Percentiles rank a stretch among this genome's conserved stretches.
Evolutionary conservation across 2,113 vertebrate genomes (phyloP).

Genomic region (Clupea harengus): DNA sequence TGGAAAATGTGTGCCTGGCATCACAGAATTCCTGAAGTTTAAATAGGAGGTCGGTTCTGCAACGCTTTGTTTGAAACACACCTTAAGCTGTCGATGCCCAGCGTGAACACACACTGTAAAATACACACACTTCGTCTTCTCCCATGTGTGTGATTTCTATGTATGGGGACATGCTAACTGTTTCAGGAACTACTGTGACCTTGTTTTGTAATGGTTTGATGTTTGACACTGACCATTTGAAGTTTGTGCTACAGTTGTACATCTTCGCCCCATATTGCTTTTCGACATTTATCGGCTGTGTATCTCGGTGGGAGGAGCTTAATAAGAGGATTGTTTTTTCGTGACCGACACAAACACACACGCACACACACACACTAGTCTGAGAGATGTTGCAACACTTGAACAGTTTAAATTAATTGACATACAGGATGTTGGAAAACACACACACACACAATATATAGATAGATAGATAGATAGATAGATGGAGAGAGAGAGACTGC

Average conservation of each 20-base stretch:
- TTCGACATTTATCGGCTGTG: conserved; percentile 23
- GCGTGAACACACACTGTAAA: conserved; percentile 28
- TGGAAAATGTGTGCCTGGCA: not conserved
- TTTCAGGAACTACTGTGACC: conserved; percentile 43
- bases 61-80: conserved; percentile 5
- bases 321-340: conserved; percentile 14
- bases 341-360: not conserved
- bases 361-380: not conserved
- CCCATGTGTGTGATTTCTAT: conserved; percentile 24
- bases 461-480: not conserved
- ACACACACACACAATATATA: not conserved
- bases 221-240: conserved; percentile 38
- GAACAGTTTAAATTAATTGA: not conserved
- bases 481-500: not conserved
- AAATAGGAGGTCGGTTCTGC: not conserved
- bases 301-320: conserved; percentile 11
- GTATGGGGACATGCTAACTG: conserved; percentile 24
- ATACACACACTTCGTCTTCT: conserved; percentile 31
- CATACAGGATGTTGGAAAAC: not conserved
- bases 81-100: not conserved
- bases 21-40: not conserved
- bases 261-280: conserved; percentile 28
- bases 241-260: conserved; percentile 35
- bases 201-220: conserved; percentile 44
- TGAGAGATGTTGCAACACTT: not conserved